Base-by-base conservation (phyloP, 2,888 invertebrate genomes). In the Callosobruchus maculatus region DNA sequence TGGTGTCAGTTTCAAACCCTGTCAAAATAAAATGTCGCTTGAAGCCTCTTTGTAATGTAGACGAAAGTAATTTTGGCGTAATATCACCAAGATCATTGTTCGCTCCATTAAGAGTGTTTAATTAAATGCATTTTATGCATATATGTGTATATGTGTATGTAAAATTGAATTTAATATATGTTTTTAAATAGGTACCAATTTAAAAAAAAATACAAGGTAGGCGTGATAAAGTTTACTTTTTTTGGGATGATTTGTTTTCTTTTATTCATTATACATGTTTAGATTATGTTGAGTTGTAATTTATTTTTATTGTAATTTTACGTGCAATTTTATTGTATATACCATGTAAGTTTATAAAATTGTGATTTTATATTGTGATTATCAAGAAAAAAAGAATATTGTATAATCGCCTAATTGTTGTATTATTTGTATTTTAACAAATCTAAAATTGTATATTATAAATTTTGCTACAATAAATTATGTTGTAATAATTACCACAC, bases 321-420 rank as follows among this genome's bases (percentile, higher is more conserved):
- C 78, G 78, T 81, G 79, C 78, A 81, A 79, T 81, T 80, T 80
- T 80, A 80, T 77, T 81, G 78, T 80, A 81, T 73, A 79, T 80
- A 80, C 73, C 70, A 73, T 20, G 49, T 70, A 71, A 76, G 74
- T 78, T 7, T 78, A 80, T 77, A 78, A 81, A 74, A 82, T 80
- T 84, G 84, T 84, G 84, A 84, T 84, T 84, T 83, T 84, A 84
- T 81, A 84, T 82, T 84, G 84, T 84, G 84, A 84, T 84, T 81
- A 81, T 81, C 78, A 78, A 78, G 78, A 76, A 78, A 68, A 68
- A 20, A 68, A 68, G 21, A 49, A 82, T 21, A 72, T 74, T 79
- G 80, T 79, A 77, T 74, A 77, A 75, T 79, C 82, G 82, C 80
- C 81, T 79, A 78, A 80, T 79, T 81, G 82, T 83, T 80, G 75